These are phyloP conservation scores for Smittia sp. DNA, from an alignment of 2,888 invertebrate genomes.

Conservation along the genomic window DNA sequence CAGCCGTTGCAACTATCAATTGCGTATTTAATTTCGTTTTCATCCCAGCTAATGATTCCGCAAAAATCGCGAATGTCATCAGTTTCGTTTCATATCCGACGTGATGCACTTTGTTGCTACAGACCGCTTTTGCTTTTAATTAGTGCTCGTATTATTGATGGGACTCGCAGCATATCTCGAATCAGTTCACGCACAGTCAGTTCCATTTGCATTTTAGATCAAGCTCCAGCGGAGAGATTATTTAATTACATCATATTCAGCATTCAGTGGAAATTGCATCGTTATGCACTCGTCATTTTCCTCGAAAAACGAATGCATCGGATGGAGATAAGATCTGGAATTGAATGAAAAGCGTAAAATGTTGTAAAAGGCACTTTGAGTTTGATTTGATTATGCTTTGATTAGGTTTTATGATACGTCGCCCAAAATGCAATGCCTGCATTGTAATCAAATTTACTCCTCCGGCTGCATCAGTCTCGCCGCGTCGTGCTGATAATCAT, in stretches of 20 bases:
- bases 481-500: not conserved
- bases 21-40: not conserved
- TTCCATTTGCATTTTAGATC: conserved; percentile 23
- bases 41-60: not conserved
- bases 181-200: conserved; percentile 4
- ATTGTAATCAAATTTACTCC: not conserved
- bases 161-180: not conserved
- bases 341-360: not conserved
- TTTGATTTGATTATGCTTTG: conserved; percentile 22
- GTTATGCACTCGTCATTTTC: conserved; percentile 13
- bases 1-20: not conserved
- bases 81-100: not conserved
- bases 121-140: conserved; percentile 16
- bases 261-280: conserved; percentile 3
- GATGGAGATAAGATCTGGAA: not conserved
- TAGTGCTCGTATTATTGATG: not conserved
- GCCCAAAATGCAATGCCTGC: not conserved
- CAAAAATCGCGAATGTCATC: not conserved
- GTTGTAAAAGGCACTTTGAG: conserved; percentile 4
- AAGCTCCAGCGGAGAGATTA: not conserved
- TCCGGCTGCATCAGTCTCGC: not conserved
- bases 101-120: not conserved
- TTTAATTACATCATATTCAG: conserved; percentile 2
- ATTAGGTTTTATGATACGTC: conserved; percentile 20
- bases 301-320: not conserved